phyloP scores from a whole-genome alignment of 2,113 vertebrate genomes.

The Rynchops niger region DNA sequence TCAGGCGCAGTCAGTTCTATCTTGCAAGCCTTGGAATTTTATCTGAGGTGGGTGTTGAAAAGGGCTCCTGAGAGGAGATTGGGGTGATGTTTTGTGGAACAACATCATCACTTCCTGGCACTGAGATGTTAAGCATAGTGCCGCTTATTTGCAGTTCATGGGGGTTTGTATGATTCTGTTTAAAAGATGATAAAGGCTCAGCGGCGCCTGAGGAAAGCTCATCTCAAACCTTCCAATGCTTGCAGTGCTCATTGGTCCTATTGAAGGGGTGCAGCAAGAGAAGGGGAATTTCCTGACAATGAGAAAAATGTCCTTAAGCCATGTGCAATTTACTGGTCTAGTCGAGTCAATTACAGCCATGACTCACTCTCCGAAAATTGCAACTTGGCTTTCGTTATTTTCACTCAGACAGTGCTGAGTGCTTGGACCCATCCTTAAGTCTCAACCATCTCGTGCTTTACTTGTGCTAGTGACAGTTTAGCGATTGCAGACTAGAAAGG shows the following conservation, averaged over 20 bases:
- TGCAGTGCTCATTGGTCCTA: background rate
- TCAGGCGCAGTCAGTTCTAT: background rate
- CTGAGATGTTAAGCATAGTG: background rate
- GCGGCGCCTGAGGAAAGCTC: background rate
- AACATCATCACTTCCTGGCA: background rate
- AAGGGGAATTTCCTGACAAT: background rate
- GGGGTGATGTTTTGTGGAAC: background rate
- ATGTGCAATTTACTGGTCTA: background rate
- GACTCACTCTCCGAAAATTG: background rate
- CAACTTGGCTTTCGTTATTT: background rate
- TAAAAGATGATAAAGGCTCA: background rate
- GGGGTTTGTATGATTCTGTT: background rate
- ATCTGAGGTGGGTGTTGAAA: background rate
- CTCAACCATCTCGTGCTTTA: background rate
- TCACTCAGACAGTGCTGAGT: background rate
- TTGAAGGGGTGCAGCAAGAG: background rate
- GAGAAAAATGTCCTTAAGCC: background rate
- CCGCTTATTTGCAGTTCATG: background rate
- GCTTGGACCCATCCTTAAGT: background rate
- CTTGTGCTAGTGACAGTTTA: background rate
- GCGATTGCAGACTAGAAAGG: background rate
- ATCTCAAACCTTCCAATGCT: background rate
- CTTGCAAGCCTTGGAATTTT: background rate
- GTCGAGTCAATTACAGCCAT: background rate
- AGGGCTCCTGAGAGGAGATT: accelerated